These are phyloP conservation scores for Oligia strigilis DNA, from an alignment of 2,888 invertebrate species.

Conservation along the genomic window DNA sequence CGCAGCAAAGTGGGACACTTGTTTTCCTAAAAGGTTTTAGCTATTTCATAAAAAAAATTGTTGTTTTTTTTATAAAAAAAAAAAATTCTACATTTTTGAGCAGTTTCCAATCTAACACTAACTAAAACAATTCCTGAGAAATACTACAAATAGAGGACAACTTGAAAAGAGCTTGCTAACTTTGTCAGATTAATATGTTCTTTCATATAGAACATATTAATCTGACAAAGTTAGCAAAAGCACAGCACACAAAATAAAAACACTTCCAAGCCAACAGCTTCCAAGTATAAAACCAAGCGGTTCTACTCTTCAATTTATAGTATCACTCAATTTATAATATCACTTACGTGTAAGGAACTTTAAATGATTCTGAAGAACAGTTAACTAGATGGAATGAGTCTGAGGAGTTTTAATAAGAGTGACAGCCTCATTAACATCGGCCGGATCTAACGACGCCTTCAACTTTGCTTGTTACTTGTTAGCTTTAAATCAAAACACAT, in stretches of 20 bases:
- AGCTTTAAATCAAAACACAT: conserved; percentile 76
- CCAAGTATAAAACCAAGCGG: conserved; percentile 25
- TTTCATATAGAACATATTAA: neutral
- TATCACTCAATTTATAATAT: conserved; percentile 62
- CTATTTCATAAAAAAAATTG: too few species aligned
- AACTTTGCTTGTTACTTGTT: conserved; percentile 83
- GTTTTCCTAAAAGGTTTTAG: neutral
- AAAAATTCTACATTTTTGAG: neutral
- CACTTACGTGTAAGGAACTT: conserved; percentile 52
- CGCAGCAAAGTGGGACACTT: neutral
- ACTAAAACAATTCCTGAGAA: neutral
- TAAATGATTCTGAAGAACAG: conserved; percentile 64
- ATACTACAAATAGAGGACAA: neutral
- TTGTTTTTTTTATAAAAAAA: too few species aligned
- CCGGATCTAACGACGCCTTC: conserved; percentile 74
- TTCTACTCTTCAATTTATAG: conserved; percentile 45
- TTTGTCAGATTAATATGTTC: too few species aligned
- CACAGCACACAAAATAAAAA: neutral
- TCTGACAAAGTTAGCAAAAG: neutral
- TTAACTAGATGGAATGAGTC: conserved; percentile 75
- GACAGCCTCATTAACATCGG: conserved; percentile 77
- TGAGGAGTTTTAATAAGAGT: conserved; percentile 80
- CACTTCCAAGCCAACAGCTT: neutral
- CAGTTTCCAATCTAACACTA: neutral
- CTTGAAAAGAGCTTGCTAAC: neutral